Evolutionary conservation across 2,888 invertebrate genomes (phyloP).

Genomic region (Steromphala cineraria): DNA sequence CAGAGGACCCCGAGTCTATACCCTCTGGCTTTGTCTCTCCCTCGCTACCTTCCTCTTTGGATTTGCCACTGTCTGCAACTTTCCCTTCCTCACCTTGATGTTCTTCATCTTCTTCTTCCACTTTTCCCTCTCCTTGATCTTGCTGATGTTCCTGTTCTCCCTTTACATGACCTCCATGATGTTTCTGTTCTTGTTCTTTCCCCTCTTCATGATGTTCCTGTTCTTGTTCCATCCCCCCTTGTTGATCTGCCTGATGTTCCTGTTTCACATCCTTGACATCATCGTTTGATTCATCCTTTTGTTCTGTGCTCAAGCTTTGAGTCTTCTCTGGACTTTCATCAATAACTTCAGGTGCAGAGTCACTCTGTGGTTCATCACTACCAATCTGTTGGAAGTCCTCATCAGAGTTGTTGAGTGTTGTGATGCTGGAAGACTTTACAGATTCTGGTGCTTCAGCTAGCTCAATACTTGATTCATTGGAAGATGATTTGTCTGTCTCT

Average conservation of each 20-base stretch:
- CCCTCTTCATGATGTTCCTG: background rate
- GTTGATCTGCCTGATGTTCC: background rate
- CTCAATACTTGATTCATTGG: background rate
- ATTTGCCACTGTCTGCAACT: conserved; percentile 9
- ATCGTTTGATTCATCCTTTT: background rate
- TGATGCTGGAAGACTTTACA: background rate
- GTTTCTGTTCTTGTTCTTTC: background rate
- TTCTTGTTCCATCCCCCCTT: background rate
- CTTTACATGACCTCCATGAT: too few species aligned
- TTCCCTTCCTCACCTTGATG: conserved; percentile 5
- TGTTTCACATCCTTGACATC: background rate
- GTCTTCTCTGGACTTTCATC: background rate
- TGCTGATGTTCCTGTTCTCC: background rate
- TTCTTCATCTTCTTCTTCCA: conserved; percentile 8
- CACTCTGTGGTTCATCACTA: background rate
- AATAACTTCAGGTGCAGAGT: background rate
- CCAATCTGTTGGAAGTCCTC: background rate
- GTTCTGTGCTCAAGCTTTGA: background rate
- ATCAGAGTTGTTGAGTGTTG: background rate
- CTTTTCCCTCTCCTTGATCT: too few species aligned
- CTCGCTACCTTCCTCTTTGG: conserved; percentile 4
- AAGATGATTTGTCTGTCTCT: background rate
- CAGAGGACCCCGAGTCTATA: background rate
- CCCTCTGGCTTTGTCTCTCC: background rate
- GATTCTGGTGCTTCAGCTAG: background rate